Base-by-base conservation (phyloP, 37 sponge, comb jelly and placozoan species). In the Corticium candelabrum region DNA sequence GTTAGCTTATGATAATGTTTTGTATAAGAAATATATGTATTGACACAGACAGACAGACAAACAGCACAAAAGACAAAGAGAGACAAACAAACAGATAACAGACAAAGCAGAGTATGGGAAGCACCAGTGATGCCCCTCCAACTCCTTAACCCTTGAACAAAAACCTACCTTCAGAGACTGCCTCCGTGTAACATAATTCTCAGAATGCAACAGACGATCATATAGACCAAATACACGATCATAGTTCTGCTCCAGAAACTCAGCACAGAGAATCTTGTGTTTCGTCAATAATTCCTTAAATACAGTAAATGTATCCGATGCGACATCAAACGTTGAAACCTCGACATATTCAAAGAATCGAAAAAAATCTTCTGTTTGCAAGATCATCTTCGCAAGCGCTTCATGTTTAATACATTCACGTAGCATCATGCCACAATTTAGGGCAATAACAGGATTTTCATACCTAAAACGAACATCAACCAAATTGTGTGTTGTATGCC, bases 371-470 rank as follows among this genome's bases (percentile, higher is more conserved):
- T 84, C 87, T 0, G 86, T 81, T 21, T 92, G 37, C 29, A 99
- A 86, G 77, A 99, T 80, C 39, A 92, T 76, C 35, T 84, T 84
- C 29, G 93, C 89, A 11, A 99, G 80, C 33, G 83, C 74, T 69
- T 99, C 99, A 80, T 99, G 93, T 34, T 89, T 78, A 1, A 94
- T 80, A 79, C 99, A 95, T 79, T 99, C 99, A 57, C 96, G 83
- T 37, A 99, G 77, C 93, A 99, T 95, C 39, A 86, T 77, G 1
- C 99, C 99, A 83, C 91, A 95, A 79, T 92, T 95, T 7, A 99
- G 89, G 1, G 99, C 99, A 37, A 95, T 74, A 39, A 91, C 93
- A 0, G 88, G 87, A 68, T 94, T 87, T n/a, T 96, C 94, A 87
- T 96, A 96, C 43, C 96, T 96, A 35, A 68, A 34, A 39, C 15